Evolutionary conservation across 1,140 invertebrate genomes (phyloP).

Genomic region (Homarus americanus): DNA sequence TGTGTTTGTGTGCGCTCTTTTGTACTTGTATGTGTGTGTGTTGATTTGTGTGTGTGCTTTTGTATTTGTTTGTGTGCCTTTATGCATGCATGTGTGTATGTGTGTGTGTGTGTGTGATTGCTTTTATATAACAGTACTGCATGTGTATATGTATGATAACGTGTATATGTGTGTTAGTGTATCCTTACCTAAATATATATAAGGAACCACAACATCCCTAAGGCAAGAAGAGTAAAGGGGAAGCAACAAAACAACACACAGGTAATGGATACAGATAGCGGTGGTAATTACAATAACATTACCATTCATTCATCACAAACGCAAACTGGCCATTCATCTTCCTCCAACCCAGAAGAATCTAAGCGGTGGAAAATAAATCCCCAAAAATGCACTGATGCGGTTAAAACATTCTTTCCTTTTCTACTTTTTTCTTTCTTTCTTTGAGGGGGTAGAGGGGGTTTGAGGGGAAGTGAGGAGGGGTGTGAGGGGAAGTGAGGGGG

Average conservation of each 20-base stretch:
- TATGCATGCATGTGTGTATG: neutral
- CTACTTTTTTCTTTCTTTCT: neutral
- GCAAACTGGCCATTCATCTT: conserved; percentile 40
- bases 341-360: neutral
- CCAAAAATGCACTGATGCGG: neutral
- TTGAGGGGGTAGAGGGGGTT: no score
- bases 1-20: no score
- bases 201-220: no score
- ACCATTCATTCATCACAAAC: conserved; percentile 46
- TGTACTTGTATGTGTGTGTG: no score
- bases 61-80: no score
- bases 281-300: conserved; percentile 37
- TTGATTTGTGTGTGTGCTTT: no score
- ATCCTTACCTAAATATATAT: no score
- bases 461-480: neutral
- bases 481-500: neutral
- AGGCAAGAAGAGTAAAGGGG: no score
- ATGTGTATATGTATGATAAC: neutral
- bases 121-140: no score
- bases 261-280: conserved; percentile 33
- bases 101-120: neutral
- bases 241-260: conserved; percentile 9
- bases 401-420: neutral
- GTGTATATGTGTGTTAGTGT: no score
- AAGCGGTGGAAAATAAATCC: neutral